A percentile compares a stretch with the other conserved stretches of the same genome.
Evolutionary conservation across 2,888 invertebrate species (phyloP).

Genomic region (Opisthograptis luteolata): DNA sequence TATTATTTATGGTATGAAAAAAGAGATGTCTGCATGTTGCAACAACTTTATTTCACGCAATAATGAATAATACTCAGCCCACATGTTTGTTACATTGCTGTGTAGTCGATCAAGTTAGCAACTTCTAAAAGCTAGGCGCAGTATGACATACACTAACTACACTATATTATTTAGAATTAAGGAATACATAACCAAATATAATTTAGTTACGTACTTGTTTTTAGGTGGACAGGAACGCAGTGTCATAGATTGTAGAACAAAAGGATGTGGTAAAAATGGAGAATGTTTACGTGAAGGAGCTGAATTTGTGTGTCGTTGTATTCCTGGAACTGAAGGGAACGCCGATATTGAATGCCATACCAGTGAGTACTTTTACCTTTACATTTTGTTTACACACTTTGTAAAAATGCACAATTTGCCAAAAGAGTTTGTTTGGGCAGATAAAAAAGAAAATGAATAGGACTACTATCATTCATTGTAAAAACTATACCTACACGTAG

Average conservation of each 20-base stretch:
- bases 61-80: too few species aligned
- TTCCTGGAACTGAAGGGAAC: conserved; percentile 89
- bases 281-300: conserved; percentile 94
- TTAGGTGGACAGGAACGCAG: conserved; percentile 85
- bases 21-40: too few species aligned
- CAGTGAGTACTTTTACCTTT: conserved; percentile 67
- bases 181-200: too few species aligned
- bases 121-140: too few species aligned
- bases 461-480: conserved; percentile 14
- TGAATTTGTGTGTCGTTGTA: conserved; percentile 92
- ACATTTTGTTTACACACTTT: conserved; percentile 57
- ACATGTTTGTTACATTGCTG: too few species aligned
- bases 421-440: conserved; percentile 28
- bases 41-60: too few species aligned
- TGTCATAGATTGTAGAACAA: conserved; percentile 91
- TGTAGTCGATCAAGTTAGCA: too few species aligned
- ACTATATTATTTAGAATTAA: too few species aligned
- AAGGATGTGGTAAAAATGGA: conserved; percentile 93
- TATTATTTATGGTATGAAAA: too few species aligned
- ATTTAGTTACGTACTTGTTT: too few species aligned
- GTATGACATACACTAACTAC: too few species aligned
- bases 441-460: conserved; percentile 24
- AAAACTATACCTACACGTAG: conserved; percentile 29
- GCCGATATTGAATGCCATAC: conserved; percentile 89
- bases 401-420: conserved; percentile 78